Conservation (phyloP, 2,113 vertebrate genomes). For the Eclectus roratus region DNA sequence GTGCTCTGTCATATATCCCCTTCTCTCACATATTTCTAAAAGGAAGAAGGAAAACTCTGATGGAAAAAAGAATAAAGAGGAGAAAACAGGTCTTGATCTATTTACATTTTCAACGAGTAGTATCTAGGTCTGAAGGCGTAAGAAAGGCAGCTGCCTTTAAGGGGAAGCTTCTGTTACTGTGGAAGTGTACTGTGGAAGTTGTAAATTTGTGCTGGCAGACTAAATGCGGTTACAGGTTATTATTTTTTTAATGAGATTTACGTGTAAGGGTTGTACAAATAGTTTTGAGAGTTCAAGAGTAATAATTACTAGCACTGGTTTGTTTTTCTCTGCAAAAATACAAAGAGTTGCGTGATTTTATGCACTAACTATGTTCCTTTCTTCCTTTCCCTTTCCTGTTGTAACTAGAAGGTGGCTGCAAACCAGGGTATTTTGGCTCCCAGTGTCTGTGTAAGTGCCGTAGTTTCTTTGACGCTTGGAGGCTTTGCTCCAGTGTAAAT, state of each 20-base stretch:
- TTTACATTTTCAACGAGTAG: background rate
- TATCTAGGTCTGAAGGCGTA: background rate
- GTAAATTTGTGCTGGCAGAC: background rate
- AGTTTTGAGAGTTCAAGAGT: background rate
- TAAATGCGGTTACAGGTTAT: background rate
- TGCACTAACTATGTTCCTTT: background rate
- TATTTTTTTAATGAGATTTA: background rate
- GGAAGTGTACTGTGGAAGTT: background rate
- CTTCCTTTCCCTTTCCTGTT: background rate
- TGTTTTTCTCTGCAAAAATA: background rate
- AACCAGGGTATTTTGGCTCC: conserved; percentile 74
- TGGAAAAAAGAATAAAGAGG: background rate
- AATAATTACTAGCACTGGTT: background rate
- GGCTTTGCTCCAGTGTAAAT: background rate
- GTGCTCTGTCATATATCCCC: background rate
- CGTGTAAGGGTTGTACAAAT: background rate
- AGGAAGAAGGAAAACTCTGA: background rate
- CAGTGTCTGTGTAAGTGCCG: conserved; percentile 75
- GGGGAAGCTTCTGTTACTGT: background rate
- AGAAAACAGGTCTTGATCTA: background rate
- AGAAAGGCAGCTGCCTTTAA: background rate
- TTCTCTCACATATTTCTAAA: background rate
- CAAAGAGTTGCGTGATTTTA: background rate
- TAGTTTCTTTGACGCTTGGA: background rate
- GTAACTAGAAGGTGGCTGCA: conserved; percentile 55